Base-by-base conservation (phyloP, 2,113 vertebrate species). In the Deroptyus accipitrinus region DNA sequence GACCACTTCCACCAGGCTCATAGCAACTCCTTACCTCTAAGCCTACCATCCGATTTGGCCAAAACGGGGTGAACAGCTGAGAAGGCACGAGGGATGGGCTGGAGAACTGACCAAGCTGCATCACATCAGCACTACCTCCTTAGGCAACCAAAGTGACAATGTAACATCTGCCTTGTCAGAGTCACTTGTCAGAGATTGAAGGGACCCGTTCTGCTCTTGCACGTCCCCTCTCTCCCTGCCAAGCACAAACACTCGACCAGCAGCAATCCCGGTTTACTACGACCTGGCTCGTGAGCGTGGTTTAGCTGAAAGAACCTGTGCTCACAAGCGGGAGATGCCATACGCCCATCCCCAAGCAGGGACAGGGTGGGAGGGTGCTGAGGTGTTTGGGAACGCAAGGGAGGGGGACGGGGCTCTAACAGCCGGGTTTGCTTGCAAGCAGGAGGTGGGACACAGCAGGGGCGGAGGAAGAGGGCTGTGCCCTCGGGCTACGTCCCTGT, bases 271-370 rank as follows among this genome's bases (percentile, higher is more conserved):
- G 5, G 9, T 75, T 82, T 39, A 42, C 30, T 20, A 28, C 48
- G 17, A 41, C 51, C 18, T 64, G 52, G 27, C 48, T 73, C 28
- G 19, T 31, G 24, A 2, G 46, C 1, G 20, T 10, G 11, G 19
- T 63, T 86, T 41, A 90, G 35, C 82, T n/a, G 22, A 33, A 62
- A 52, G 37, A 8, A 79, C 44, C 73, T 11, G 52, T 28, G 52
- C 67, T 80, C 12, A 1, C 63, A 83, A 30, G 25, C 8, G 79
- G 67, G 61, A 90, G 70, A 81, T 10, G 17, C 66, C 17, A 13
- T 0, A 0, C 3, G 17, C 37, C 22, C 51, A 15, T 33, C 39
- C 17, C 30, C 0, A 1, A 76, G 73, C 6, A 16, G 86, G 28
- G 39, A 19, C 1, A 4, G 73, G 62, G 69, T 74, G 78, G 72